These are phyloP conservation scores for Vespertilio murinus DNA, from an alignment of 2,797 vertebrate species.

Conservation along the genomic window DNA sequence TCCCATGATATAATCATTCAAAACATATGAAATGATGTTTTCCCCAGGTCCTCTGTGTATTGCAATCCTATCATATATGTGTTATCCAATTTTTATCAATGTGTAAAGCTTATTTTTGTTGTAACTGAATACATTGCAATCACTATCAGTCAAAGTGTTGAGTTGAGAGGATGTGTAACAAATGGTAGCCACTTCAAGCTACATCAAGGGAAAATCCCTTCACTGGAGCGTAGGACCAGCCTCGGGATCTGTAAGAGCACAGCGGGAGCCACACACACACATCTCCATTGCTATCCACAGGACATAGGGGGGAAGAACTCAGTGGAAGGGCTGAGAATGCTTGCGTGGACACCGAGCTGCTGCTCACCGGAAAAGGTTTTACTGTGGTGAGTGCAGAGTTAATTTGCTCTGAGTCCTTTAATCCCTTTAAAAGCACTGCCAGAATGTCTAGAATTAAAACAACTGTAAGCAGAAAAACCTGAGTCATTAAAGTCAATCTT, in stretches of 20 bases:
- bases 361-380: not conserved
- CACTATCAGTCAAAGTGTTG: not conserved
- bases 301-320: not conserved
- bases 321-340: not conserved
- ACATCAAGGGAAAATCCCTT: not conserved
- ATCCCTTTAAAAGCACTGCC: not conserved
- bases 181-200: not conserved
- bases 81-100: not conserved
- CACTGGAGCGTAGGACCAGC: rapidly evolving
- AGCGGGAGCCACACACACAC: not conserved
- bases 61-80: not conserved
- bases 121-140: not conserved
- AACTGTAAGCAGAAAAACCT: not conserved
- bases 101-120: not conserved
- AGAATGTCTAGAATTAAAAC: not conserved
- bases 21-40: not conserved
- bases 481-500: not conserved
- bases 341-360: rapidly evolving
- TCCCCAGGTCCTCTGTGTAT: not conserved
- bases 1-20: not conserved
- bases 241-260: not conserved
- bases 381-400: not conserved
- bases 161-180: not conserved
- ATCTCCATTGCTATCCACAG: not conserved
- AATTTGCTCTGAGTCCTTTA: not conserved